These are phyloP conservation scores for Eurystomus gularis DNA, from an alignment of 2,113 vertebrate genomes.

Conservation along the genomic window DNA sequence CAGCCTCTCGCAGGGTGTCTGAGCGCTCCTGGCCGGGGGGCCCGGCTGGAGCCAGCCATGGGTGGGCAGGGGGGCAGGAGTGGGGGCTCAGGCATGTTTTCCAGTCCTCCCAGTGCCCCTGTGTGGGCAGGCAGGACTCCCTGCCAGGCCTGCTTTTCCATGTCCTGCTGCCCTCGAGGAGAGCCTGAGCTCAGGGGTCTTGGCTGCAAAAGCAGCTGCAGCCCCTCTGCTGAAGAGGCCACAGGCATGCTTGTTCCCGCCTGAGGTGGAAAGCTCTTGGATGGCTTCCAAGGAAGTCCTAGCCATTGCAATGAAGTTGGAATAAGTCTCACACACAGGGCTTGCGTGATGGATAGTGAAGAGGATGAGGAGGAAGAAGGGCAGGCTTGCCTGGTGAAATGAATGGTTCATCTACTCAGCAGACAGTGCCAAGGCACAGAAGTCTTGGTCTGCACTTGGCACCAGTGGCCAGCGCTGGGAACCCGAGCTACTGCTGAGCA, in stretches of 20 bases:
- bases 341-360: background rate
- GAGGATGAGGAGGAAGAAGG: background rate
- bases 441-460: background rate
- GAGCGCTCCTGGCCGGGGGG: background rate
- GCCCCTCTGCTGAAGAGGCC: background rate
- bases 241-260: no score
- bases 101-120: background rate
- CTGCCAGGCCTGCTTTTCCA: background rate
- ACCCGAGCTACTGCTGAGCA: background rate
- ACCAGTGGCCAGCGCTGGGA: fast-evolving
- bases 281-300: background rate
- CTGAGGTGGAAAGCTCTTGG: background rate
- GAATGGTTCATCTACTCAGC: background rate
- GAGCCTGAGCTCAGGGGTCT: background rate
- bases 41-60: fast-evolving
- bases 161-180: background rate
- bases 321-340: background rate
- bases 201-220: background rate
- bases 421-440: background rate
- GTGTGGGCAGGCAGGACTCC: fast-evolving
- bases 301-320: background rate
- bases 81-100: fast-evolving
- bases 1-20: background rate
- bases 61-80: background rate
- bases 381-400: background rate